Evolutionary conservation across 1,140 invertebrate species (phyloP).

Genomic region (Oscheius sp.): DNA sequence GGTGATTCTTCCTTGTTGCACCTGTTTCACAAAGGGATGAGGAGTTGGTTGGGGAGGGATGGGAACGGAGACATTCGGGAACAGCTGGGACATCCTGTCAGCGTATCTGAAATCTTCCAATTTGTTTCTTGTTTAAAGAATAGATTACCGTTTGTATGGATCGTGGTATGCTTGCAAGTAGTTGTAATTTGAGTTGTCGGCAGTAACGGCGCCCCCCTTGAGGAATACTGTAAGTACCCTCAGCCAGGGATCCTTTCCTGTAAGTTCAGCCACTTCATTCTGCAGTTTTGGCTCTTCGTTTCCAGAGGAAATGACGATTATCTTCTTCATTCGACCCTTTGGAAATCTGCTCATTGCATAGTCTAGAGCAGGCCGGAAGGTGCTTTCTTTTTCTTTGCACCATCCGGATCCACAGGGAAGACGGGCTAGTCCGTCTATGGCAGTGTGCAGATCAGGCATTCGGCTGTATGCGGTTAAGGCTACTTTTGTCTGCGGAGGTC

Average conservation of each 20-base stretch:
- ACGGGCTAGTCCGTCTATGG: neutral
- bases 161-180: conserved; percentile 1
- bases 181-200: neutral
- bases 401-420: neutral
- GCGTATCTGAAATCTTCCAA: neutral
- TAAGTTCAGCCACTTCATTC: neutral
- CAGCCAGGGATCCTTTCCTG: neutral
- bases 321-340: neutral
- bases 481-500: neutral
- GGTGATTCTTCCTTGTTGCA: neutral
- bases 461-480: neutral
- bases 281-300: neutral
- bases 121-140: neutral
- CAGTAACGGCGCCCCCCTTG: neutral
- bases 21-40: neutral
- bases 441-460: neutral
- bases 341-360: conserved; percentile 1
- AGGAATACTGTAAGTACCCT: neutral
- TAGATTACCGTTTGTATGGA: neutral
- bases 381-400: neutral
- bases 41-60: neutral
- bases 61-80: neutral
- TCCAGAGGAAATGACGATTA: neutral
- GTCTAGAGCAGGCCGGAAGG: neutral
- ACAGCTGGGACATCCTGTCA: neutral